phyloP scores from a whole-genome alignment of 2,113 vertebrate species.

The Ptychochromis oligacanthus region DNA sequence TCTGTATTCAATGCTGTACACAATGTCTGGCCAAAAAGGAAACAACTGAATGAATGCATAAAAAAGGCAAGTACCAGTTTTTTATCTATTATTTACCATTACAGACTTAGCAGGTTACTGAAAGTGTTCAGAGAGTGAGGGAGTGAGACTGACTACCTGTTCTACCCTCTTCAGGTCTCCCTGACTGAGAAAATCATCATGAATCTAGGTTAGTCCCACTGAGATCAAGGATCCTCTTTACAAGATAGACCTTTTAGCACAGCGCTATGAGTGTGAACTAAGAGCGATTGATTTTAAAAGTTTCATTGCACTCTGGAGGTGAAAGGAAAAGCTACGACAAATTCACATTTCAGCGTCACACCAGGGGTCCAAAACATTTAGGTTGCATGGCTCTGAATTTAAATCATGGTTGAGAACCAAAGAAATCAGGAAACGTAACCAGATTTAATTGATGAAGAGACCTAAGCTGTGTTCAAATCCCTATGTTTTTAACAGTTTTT shows the following conservation, averaged over 20 bases:
- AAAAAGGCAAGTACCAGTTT: background rate
- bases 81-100: background rate
- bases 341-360: background rate
- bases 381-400: background rate
- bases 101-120: background rate
- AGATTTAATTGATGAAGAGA: background rate
- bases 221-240: slow-evolving; percentile 44
- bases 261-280: background rate
- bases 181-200: background rate
- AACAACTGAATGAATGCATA: background rate
- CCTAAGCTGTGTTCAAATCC: no score
- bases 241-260: slow-evolving; percentile 22
- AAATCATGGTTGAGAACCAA: background rate
- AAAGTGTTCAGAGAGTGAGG: background rate
- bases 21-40: background rate
- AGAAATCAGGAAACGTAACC: background rate
- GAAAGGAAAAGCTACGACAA: background rate
- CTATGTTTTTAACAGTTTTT: no score
- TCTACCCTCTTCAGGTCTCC: background rate
- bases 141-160: background rate
- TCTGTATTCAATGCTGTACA: background rate
- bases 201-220: slow-evolving; percentile 50
- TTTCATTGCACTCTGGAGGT: background rate
- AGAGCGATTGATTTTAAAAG: slow-evolving; percentile 1
- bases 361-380: background rate